A percentile compares a stretch with the other conserved stretches of the same genome.
Evolutionary conservation across 1,140 invertebrate genomes (phyloP).

Genomic region (Drosophila nigromelanica): DNA sequence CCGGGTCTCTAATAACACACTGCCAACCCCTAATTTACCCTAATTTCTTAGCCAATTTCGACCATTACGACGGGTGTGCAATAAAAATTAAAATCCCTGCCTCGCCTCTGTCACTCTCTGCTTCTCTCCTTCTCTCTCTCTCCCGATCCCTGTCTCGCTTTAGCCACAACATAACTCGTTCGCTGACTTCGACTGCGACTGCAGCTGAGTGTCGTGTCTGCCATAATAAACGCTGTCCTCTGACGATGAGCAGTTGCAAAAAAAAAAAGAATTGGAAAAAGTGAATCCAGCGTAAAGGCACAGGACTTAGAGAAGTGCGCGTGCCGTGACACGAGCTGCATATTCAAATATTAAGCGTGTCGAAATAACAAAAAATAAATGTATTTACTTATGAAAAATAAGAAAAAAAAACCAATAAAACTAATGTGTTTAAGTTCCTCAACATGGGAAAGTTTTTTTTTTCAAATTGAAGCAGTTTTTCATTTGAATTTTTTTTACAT

Average conservation of each 20-base stretch:
- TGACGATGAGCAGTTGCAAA: slow-evolving; percentile 34
- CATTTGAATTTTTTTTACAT: too few relatives aligned
- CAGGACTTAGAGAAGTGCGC: slow-evolving; percentile 13
- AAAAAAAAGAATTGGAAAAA: slow-evolving; percentile 10
- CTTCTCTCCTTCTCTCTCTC: background rate
- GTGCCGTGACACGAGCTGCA: slow-evolving; percentile 22
- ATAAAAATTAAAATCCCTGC: slow-evolving; percentile 82
- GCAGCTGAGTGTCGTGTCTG: slow-evolving; percentile 62
- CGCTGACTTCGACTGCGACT: slow-evolving; percentile 26
- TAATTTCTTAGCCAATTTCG: slow-evolving; percentile 83
- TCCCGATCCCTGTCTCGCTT: background rate
- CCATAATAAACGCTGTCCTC: slow-evolving; percentile 72
- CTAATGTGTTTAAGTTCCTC: background rate
- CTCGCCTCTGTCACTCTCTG: slow-evolving; percentile 11
- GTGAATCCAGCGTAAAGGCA: slow-evolving; percentile 29
- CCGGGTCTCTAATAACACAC: slow-evolving; percentile 74
- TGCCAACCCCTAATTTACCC: slow-evolving; percentile 83
- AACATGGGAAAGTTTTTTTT: background rate
- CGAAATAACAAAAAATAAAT: background rate
- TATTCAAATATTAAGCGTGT: background rate
- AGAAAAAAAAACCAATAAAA: background rate
- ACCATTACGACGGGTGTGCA: slow-evolving; percentile 80
- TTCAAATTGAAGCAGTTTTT: too few relatives aligned
- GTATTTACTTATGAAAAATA: background rate
- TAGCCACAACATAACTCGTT: slow-evolving; percentile 71